Conservation (phyloP, 2,113 vertebrate species). For the Oncorhynchus clarkii region DNA sequence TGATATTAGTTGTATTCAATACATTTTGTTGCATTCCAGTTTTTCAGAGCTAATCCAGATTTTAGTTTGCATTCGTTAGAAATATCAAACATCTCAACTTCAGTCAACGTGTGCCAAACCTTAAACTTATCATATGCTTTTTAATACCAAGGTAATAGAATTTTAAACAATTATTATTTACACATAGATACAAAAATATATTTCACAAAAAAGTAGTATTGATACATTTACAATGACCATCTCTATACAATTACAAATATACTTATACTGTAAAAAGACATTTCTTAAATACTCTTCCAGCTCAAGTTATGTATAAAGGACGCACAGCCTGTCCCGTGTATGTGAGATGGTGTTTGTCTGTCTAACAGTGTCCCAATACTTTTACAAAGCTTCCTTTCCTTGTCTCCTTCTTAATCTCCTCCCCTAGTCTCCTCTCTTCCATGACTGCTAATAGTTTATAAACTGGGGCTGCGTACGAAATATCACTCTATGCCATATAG, state of each 20-base stretch:
- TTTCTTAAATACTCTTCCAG: constrained; percentile 82
- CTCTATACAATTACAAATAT: constrained; percentile 92
- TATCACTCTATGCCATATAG: no score
- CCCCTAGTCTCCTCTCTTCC: background rate
- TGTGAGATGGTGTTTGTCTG: background rate
- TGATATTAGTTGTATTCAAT: constrained; percentile 61
- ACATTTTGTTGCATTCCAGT: constrained; percentile 29
- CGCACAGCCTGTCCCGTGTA: constrained; percentile 36
- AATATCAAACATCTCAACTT: constrained; percentile 29
- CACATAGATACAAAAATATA: constrained; percentile 94
- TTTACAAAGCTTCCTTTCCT: constrained; percentile 2
- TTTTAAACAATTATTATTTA: constrained; percentile 68
- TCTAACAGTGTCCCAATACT: background rate
- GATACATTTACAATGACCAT: constrained; percentile 75
- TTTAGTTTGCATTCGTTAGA: constrained; percentile 54
- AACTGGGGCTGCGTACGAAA: background rate
- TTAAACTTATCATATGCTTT: constrained; percentile 36
- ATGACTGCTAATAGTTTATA: background rate
- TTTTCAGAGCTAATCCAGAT: constrained; percentile 37
- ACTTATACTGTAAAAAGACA: constrained; percentile 80
- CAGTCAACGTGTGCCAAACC: constrained; percentile 37
- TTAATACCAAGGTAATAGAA: constrained; percentile 53
- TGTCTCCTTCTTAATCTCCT: background rate
- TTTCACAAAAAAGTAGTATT: constrained; percentile 77
- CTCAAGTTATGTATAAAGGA: constrained; percentile 69